phyloP scores from a whole-genome alignment of 2,113 vertebrate genomes.

The Sapayoa aenigma region DNA sequence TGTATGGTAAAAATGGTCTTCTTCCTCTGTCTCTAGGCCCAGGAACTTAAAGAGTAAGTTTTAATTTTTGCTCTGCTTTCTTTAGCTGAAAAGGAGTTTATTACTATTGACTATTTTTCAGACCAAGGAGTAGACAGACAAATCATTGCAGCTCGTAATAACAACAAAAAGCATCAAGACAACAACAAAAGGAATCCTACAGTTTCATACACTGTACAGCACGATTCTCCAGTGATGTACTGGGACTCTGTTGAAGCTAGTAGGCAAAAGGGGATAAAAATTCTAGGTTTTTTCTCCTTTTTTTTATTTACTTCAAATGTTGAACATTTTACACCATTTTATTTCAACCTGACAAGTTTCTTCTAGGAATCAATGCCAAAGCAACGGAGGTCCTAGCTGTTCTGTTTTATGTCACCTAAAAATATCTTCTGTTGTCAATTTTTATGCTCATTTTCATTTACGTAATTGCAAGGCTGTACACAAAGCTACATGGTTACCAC shows the following conservation, averaged over 20 bases:
- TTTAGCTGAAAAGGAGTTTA: background rate
- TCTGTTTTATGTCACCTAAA: background rate
- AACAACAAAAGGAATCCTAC: background rate
- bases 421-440: background rate
- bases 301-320: background rate
- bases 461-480: background rate
- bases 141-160: background rate
- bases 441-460: background rate
- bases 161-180: background rate
- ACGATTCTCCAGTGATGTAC: rapidly evolving
- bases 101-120: background rate
- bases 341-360: background rate
- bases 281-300: background rate
- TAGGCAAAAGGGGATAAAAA: background rate
- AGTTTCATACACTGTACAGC: background rate
- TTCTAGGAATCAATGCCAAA: background rate
- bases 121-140: background rate
- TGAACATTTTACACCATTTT: background rate
- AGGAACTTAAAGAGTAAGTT: background rate
- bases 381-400: background rate
- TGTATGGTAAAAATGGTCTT: background rate
- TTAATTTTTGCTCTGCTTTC: background rate
- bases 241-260: background rate
- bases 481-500: background rate
- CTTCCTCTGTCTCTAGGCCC: background rate